phyloP scores from a whole-genome alignment of 2,113 vertebrate genomes.

The Prunella fulvescens region DNA sequence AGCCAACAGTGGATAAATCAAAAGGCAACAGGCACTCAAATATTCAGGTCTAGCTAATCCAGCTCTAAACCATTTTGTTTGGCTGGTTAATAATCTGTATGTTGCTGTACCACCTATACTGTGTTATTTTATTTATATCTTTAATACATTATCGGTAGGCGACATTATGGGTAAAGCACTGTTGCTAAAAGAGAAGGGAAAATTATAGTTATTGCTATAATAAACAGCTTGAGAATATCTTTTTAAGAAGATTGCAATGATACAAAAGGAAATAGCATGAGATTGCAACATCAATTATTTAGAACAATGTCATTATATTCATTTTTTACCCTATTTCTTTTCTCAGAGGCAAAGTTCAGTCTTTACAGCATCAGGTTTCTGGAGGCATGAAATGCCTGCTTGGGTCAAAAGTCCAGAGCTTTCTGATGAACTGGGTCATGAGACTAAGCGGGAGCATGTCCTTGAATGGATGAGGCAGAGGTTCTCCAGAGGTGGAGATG shows the following conservation, averaged over 20 bases:
- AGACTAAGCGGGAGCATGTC: not conserved
- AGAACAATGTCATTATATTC: not conserved
- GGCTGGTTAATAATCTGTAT: not conserved
- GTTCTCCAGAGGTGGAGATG: not conserved
- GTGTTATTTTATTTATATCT: slow-evolving; percentile 56
- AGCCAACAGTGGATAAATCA: not conserved
- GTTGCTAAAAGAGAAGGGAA: slow-evolving; percentile 70
- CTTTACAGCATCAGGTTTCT: slow-evolving; percentile 3
- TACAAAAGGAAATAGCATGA: slow-evolving; percentile 56
- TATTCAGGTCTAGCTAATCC: not conserved
- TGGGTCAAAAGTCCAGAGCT: not conserved
- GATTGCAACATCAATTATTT: slow-evolving; percentile 43
- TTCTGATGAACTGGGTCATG: not conserved
- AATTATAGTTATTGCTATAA: slow-evolving; percentile 68
- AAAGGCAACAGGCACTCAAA: not conserved
- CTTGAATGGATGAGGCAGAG: not conserved
- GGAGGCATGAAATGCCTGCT: not conserved
- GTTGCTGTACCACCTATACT: not conserved
- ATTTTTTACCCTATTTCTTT: slow-evolving; percentile 37
- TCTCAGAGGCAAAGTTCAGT: not conserved
- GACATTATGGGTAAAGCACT: slow-evolving; percentile 39
- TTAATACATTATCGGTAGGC: slow-evolving; percentile 58
- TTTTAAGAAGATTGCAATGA: slow-evolving; percentile 60
- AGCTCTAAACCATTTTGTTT: not conserved
- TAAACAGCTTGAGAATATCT: slow-evolving; percentile 70